A percentile compares a stretch with the other conserved stretches of the same genome.
phyloP scores from a whole-genome alignment of 2,888 invertebrate genomes.

The Diplazon laetatorius region DNA sequence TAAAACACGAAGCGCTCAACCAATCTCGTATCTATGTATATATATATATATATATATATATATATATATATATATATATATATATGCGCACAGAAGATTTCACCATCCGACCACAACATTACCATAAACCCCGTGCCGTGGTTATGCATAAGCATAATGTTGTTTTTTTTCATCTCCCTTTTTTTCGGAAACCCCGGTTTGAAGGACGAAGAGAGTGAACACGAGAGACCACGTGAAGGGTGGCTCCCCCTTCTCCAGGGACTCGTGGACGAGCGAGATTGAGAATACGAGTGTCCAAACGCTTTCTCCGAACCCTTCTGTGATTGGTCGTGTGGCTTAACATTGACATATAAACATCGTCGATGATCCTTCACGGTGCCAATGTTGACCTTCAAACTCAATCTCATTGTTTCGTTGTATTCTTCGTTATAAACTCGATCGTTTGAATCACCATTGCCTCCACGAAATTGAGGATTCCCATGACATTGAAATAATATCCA shows the following conservation, averaged over 20 bases:
- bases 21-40: too few relatives aligned
- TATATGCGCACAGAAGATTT: slow-evolving; percentile 79
- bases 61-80: too few relatives aligned
- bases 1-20: slow-evolving; percentile 69
- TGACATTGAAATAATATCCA: not conserved
- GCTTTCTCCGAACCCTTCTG: slow-evolving; percentile 70
- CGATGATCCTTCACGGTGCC: slow-evolving; percentile 77
- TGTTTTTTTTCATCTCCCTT: too few relatives aligned
- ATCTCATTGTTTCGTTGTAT: slow-evolving; percentile 70
- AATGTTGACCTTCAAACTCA: slow-evolving; percentile 74
- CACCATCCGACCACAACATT: slow-evolving; percentile 79
- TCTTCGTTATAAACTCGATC: slow-evolving; percentile 27
- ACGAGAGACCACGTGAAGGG: slow-evolving; percentile 24
- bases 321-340: slow-evolving; percentile 80
- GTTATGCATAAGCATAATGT: slow-evolving; percentile 81
- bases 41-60: too few relatives aligned
- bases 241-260: too few relatives aligned
- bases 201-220: slow-evolving; percentile 57
- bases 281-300: slow-evolving; percentile 36
- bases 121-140: slow-evolving; percentile 79
- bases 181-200: too few relatives aligned
- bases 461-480: too few relatives aligned
- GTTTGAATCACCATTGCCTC: too few relatives aligned
- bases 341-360: slow-evolving; percentile 81
- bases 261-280: slow-evolving; percentile 24